Evolutionary conservation across 1,140 invertebrate species (phyloP).

Genomic region (Drosophila auraria): DNA sequence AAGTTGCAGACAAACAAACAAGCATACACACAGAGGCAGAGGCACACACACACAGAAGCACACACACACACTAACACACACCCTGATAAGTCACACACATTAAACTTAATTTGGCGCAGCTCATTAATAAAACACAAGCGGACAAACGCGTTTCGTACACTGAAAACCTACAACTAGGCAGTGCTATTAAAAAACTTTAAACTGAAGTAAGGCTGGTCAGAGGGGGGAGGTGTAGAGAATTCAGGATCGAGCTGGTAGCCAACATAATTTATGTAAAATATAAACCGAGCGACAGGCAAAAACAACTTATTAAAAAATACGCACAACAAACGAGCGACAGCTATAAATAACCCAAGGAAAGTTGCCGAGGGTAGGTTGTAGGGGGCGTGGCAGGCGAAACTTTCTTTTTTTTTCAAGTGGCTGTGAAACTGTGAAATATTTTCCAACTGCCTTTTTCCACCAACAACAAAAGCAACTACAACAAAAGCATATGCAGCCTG

Average conservation of each 20-base stretch:
- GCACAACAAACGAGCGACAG: conserved; percentile 69
- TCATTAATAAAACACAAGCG: conserved; percentile 76
- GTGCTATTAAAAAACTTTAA: conserved; percentile 65
- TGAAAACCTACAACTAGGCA: conserved; percentile 24
- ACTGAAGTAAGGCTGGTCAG: conserved; percentile 11
- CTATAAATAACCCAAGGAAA: conserved; percentile 69
- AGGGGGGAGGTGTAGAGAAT: not conserved
- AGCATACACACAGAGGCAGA: not conserved
- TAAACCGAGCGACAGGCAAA: conserved; percentile 70
- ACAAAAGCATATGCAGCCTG: conserved; percentile 39
- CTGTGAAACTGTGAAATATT: conserved; percentile 61
- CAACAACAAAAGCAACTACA: not conserved
- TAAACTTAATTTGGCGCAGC: conserved; percentile 79
- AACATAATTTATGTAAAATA: conserved; percentile 81
- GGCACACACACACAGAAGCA: conserved; percentile 2
- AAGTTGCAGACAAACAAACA: conserved; percentile 14
- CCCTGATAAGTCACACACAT: conserved; percentile 59
- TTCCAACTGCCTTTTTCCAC: conserved; percentile 31
- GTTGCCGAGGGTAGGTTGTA: not conserved
- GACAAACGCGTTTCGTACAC: conserved; percentile 21
- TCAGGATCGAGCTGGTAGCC: conserved; percentile 36
- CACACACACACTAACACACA: conserved; percentile 37
- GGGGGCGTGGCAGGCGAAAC: conserved; percentile 1
- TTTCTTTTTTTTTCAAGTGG: conserved; percentile 57
- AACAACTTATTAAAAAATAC: conserved; percentile 76